Evolutionary conservation across 2,797 vertebrate genomes (phyloP), one percentile per base, ranked within the genome.

Genomic region (Pelobates cultripes): DNA sequence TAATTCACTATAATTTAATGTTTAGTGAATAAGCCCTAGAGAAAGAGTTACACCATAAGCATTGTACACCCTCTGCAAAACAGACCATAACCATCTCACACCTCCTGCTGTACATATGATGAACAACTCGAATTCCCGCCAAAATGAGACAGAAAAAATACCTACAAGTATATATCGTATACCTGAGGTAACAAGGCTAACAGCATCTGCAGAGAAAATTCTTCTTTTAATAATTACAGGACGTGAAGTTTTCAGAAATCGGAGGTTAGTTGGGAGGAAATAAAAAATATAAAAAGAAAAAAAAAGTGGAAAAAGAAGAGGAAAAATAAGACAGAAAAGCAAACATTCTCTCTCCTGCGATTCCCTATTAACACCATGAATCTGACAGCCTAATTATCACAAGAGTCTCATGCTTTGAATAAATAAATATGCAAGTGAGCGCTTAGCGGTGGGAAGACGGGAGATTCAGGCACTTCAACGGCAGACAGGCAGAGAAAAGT

Each of bases 371-470:
- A 91, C 90, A 91, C 88, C 89, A 89, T 28, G 87, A 92, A 89
- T 91, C 91, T 94, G 93, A 94, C 94, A 94, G 91, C 91, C 90
- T 94, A 94, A 94, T 94, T 94, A 94, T 88, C 75, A 82, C 86
- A 88, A 91, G 90, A 88, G 87, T 91, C 91, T 89, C 78, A 51
- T 73, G 7, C 89, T 90, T 88, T 88, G 93, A 94, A 94, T 94
- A 94, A 94, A 94, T 94, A 94, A 93, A 93, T 94, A 92, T 73
- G 89, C 91, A 94, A 94, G 92, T 88, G 91, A 87, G 84, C 90
- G 90, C 92, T 93, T 89, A 92, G 88, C 84, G 55, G 79, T 90
- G 91, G 90, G 83, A 88, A 90, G 89, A 89, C 79, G 87, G 88
- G 85, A 90, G 90, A 91, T 91, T 89, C 90, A 90, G 87, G 90